These are phyloP conservation scores for Oscheius sp. DNA, from an alignment of 1,140 invertebrate genomes.

Conservation along the genomic window DNA sequence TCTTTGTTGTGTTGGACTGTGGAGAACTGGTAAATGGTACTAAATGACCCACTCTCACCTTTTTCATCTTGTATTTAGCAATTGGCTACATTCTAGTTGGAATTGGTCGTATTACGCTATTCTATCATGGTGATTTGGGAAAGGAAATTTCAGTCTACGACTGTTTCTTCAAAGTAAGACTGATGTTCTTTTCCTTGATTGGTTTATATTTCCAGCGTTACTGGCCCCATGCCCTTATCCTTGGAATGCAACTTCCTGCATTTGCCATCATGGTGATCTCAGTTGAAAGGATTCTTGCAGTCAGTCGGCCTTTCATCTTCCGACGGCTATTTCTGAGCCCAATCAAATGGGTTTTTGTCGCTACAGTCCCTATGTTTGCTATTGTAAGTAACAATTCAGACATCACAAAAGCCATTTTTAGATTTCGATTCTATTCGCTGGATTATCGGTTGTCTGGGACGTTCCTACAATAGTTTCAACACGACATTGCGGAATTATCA, in stretches of 20 bases:
- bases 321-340: neutral
- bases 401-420: neutral
- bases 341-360: neutral
- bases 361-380: neutral
- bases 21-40: neutral
- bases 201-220: neutral
- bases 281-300: neutral
- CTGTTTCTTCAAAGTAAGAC: neutral
- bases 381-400: neutral
- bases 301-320: neutral
- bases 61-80: neutral
- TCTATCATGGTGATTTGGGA: neutral
- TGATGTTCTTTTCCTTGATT: neutral
- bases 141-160: neutral
- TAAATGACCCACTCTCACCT: neutral
- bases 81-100: neutral
- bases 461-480: neutral
- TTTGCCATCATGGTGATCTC: neutral
- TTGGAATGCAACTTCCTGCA: neutral
- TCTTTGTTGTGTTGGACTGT: neutral
- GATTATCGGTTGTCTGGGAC: neutral
- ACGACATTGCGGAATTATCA: neutral
- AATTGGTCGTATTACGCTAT: neutral
- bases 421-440: neutral
- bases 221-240: neutral